These are phyloP conservation scores for Apocheima hispidaria DNA, from an alignment of 2,888 invertebrate genomes.

Conservation along the genomic window DNA sequence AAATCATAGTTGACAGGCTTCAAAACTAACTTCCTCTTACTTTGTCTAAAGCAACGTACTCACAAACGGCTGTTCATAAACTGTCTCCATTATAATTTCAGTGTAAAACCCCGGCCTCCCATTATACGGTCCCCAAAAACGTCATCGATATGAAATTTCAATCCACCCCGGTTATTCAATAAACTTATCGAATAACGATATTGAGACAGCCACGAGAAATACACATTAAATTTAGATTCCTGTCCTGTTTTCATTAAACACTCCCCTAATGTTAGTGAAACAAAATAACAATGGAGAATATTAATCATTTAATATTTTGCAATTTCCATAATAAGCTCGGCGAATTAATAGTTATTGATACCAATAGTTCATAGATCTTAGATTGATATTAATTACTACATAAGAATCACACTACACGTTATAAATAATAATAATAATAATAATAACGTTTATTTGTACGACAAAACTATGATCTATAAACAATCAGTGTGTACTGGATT, in stretches of 20 bases:
- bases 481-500: too few relatives aligned
- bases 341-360: too few relatives aligned
- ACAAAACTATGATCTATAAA: too few relatives aligned
- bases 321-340: too few relatives aligned
- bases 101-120: conserved; percentile 30
- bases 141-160: conserved; percentile 52
- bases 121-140: conserved; percentile 49
- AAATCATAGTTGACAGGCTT: neutral
- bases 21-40: neutral
- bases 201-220: conserved; percentile 59
- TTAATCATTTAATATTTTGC: neutral
- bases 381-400: too few relatives aligned
- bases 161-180: conserved; percentile 54
- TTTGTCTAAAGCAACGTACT: neutral
- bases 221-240: conserved; percentile 71
- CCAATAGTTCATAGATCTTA: too few relatives aligned
- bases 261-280: conserved; percentile 59
- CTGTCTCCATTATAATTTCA: conserved; percentile 26
- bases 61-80: conserved; percentile 13
- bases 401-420: too few relatives aligned
- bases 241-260: conserved; percentile 71
- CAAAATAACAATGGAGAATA: conserved; percentile 52
- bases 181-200: conserved; percentile 66
- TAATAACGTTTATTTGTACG: too few relatives aligned
- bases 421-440: too few relatives aligned